Evolutionary conservation across 2,888 invertebrate genomes (phyloP).

Genomic region (Incurvaria masculella): DNA sequence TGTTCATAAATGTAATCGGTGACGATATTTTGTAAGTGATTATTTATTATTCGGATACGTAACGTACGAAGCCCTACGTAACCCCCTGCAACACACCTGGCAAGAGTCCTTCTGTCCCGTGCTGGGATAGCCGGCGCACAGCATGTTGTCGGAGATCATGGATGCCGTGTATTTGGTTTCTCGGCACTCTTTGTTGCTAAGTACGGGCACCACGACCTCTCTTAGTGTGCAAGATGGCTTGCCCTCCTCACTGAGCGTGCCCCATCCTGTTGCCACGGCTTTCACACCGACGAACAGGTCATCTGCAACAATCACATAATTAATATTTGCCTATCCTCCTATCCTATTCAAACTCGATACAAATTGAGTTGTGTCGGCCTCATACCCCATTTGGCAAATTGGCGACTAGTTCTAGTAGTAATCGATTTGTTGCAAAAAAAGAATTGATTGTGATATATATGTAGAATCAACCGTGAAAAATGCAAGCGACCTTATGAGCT

Average conservation of each 20-base stretch:
- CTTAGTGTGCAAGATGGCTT: conserved; percentile 79
- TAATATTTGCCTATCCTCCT: too few relatives aligned
- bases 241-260: conserved; percentile 81
- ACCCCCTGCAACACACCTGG: conserved; percentile 55
- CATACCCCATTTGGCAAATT: too few relatives aligned
- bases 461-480: too few relatives aligned
- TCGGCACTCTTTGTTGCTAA: conserved; percentile 69
- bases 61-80: background rate
- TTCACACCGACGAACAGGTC: conserved; percentile 68
- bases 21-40: background rate
- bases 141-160: conserved; percentile 88
- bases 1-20: background rate
- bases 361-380: too few relatives aligned
- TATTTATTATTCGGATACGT: background rate
- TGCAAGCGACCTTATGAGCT: too few relatives aligned
- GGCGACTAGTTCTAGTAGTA: too few relatives aligned
- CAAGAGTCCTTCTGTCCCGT: conserved; percentile 75
- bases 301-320: conserved; percentile 36
- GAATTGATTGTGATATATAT: too few relatives aligned
- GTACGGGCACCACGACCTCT: conserved; percentile 74
- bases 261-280: conserved; percentile 84
- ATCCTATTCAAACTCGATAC: too few relatives aligned
- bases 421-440: too few relatives aligned
- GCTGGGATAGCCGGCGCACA: conserved; percentile 77
- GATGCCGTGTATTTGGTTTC: conserved; percentile 75